phyloP scores from a whole-genome alignment of 2,797 vertebrate genomes.

The Cossypha niveicapilla region DNA sequence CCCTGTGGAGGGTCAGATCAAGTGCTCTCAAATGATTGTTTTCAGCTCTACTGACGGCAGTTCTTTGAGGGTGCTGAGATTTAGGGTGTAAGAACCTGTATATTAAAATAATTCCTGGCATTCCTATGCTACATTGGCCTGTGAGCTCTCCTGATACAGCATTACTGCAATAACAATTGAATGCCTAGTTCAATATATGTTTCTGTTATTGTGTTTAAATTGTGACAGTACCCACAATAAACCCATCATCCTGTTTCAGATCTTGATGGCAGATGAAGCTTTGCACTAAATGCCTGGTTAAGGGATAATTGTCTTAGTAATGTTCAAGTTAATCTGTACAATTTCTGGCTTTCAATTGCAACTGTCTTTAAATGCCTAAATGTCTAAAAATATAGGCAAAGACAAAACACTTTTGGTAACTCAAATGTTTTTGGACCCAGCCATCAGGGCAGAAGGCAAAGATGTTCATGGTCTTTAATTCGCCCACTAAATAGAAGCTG shows the following conservation, averaged over 20 bases:
- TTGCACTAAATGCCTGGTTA: background rate
- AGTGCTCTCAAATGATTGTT: background rate
- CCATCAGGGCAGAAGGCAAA: background rate
- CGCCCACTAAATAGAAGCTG: background rate
- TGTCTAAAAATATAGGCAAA: background rate
- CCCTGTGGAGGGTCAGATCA: background rate
- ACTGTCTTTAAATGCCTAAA: background rate
- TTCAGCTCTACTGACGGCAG: background rate
- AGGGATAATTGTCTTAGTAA: background rate
- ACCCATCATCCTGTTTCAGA: background rate
- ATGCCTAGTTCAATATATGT: background rate
- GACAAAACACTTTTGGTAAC: background rate
- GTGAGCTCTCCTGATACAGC: background rate
- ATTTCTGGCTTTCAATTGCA: background rate
- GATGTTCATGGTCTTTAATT: background rate
- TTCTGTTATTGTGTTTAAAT: background rate
- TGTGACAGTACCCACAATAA: background rate
- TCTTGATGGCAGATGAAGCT: background rate
- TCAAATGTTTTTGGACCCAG: background rate
- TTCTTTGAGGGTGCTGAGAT: background rate
- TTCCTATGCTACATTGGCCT: background rate
- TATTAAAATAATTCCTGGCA: background rate
- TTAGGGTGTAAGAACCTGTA: background rate
- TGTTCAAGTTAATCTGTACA: background rate
- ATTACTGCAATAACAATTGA: background rate